Percentiles rank a stretch among this genome's conserved stretches.
phyloP scores from a whole-genome alignment of 1,140 invertebrate species.

The Catajapyx aquilonaris region DNA sequence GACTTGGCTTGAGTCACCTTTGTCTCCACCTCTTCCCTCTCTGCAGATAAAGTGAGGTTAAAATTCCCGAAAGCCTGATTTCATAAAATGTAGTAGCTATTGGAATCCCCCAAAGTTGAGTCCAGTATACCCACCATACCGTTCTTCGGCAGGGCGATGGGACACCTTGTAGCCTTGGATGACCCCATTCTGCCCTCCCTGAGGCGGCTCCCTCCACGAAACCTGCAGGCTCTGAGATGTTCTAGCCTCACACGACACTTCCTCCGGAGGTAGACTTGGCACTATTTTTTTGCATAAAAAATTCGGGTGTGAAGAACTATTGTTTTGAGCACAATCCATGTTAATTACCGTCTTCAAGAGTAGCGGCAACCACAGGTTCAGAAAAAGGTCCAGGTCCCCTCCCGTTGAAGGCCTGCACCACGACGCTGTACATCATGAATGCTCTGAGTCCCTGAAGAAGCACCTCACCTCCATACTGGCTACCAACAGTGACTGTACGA shows the following conservation, averaged over 20 bases:
- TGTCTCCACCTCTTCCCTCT: slow-evolving; percentile 24
- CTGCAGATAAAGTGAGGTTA: slow-evolving; percentile 15
- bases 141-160: slow-evolving; percentile 40
- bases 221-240: slow-evolving; percentile 65
- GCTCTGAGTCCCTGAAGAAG: slow-evolving; percentile 48
- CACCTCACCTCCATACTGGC: slow-evolving; percentile 39
- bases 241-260: slow-evolving; percentile 49
- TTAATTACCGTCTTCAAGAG: slow-evolving; percentile 63
- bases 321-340: background rate
- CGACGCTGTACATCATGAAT: slow-evolving; percentile 67
- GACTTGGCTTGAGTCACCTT: slow-evolving; percentile 11
- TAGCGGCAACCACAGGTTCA: slow-evolving; percentile 53
- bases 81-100: too few relatives aligned
- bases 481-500: slow-evolving; percentile 17
- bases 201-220: slow-evolving; percentile 62
- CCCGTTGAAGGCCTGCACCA: slow-evolving; percentile 82
- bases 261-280: slow-evolving; percentile 54
- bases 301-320: background rate
- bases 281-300: too few relatives aligned
- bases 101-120: too few relatives aligned
- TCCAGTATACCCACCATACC: slow-evolving; percentile 37
- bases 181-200: slow-evolving; percentile 61
- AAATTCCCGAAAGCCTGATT: background rate
- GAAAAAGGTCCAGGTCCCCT: slow-evolving; percentile 73
- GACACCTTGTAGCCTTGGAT: slow-evolving; percentile 62